These are phyloP conservation scores for Myotis daubentonii DNA, from an alignment of 2,797 vertebrate genomes.

Conservation along the genomic window DNA sequence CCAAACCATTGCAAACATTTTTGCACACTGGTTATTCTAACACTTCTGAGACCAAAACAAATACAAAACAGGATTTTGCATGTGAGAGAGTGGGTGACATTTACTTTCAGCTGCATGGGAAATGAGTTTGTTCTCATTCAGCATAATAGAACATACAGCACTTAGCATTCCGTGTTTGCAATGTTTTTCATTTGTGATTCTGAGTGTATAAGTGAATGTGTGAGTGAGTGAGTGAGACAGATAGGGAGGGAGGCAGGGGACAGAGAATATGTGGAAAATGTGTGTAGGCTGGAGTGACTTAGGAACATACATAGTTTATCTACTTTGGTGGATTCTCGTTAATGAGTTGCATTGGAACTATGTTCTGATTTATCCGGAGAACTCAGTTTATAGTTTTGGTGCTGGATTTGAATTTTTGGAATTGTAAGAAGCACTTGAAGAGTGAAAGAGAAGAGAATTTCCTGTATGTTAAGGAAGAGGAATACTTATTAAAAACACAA, in stretches of 20 bases:
- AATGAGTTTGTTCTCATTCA: not conserved
- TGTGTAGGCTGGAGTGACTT: not conserved
- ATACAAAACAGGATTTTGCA: not conserved
- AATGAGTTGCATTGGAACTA: not conserved
- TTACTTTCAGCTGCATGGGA: not conserved
- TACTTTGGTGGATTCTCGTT: not conserved
- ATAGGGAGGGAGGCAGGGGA: fast-evolving
- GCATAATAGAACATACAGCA: not conserved
- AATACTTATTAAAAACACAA: slow-evolving; percentile 44
- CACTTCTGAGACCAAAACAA: slow-evolving; percentile 5
- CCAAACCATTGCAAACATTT: not conserved
- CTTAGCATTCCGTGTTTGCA: not conserved
- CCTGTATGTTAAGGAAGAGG: not conserved
- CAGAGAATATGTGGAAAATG: not conserved
- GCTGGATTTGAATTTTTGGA: slow-evolving; percentile 50
- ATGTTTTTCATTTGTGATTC: not conserved
- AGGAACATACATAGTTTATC: not conserved
- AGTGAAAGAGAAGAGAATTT: not conserved
- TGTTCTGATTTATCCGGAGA: slow-evolving; percentile 14
- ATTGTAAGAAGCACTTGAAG: slow-evolving; percentile 31
- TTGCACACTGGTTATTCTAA: not conserved
- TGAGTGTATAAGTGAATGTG: not conserved
- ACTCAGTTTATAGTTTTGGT: not conserved
- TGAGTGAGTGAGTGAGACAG: fast-evolving
- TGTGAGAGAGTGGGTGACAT: not conserved